phyloP scores from a whole-genome alignment of 2,888 invertebrate species.

The Oxystoma pomonae region DNA sequence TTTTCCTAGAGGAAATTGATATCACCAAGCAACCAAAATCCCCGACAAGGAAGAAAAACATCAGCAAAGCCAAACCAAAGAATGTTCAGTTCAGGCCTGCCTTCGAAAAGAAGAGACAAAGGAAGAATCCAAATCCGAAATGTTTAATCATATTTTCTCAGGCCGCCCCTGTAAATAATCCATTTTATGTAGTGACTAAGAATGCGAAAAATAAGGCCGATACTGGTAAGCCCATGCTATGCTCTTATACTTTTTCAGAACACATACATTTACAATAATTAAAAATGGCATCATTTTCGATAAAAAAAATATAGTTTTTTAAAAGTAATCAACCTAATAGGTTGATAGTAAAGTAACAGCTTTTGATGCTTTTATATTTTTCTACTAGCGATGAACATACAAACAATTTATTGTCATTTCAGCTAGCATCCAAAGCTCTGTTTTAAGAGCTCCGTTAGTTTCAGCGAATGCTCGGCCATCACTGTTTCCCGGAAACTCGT shows the following conservation, averaged over 20 bases:
- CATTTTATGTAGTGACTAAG: constrained; percentile 31
- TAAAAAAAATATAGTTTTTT: too few relatives aligned
- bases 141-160: constrained; percentile 32
- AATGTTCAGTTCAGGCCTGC: background rate
- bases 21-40: background rate
- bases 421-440: background rate
- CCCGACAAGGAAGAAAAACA: constrained; percentile 19
- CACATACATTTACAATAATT: too few relatives aligned
- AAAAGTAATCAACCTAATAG: too few relatives aligned
- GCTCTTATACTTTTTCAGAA: too few relatives aligned
- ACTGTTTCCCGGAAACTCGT: constrained; percentile 25
- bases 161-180: constrained; percentile 24
- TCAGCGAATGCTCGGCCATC: constrained; percentile 34
- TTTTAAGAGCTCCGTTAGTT: constrained; percentile 37
- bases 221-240: too few relatives aligned
- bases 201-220: constrained; percentile 22
- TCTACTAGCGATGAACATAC: background rate
- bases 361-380: constrained; percentile 1
- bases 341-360: background rate
- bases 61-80: constrained; percentile 5
- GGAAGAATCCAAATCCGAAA: constrained; percentile 25
- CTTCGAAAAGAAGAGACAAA: constrained; percentile 16
- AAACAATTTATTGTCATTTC: constrained; percentile 2
- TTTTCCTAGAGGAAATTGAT: constrained; percentile 28
- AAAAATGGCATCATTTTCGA: too few relatives aligned